These are phyloP conservation scores for Auanema sp. DNA, from an alignment of 2,888 invertebrate genomes.

Conservation along the genomic window DNA sequence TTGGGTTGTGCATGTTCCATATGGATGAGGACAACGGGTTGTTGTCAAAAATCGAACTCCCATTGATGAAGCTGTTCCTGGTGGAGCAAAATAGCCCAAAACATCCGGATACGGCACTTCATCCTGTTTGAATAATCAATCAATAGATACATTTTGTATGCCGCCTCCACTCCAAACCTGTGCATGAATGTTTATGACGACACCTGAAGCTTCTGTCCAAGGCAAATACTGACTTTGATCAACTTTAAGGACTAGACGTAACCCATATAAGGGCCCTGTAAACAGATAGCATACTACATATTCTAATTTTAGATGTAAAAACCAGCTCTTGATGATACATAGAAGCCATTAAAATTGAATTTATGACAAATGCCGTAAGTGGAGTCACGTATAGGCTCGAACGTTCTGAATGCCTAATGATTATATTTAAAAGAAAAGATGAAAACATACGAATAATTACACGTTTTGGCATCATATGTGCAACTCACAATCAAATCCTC, in stretches of 20 bases:
- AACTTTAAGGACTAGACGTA: constrained; percentile 51
- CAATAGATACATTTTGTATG: background rate
- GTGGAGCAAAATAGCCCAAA: constrained; percentile 51
- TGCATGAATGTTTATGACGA: constrained; percentile 65
- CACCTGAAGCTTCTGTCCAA: constrained; percentile 64
- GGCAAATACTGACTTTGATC: constrained; percentile 57
- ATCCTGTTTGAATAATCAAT: constrained; percentile 13
- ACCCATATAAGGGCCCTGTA: constrained; percentile 64
- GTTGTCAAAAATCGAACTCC: constrained; percentile 62
- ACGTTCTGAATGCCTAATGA: too few relatives aligned
- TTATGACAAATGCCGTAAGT: constrained; percentile 39
- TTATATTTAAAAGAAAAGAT: too few relatives aligned
- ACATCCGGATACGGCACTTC: constrained; percentile 45
- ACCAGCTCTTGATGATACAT: constrained; percentile 51
- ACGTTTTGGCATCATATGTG: constrained; percentile 56
- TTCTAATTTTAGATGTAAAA: too few relatives aligned
- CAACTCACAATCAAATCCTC: constrained; percentile 58
- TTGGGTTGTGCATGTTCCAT: constrained; percentile 62
- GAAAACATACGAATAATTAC: constrained; percentile 42
- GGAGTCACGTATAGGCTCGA: constrained; percentile 34
- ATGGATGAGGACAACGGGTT: constrained; percentile 61
- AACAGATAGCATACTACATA: constrained; percentile 18
- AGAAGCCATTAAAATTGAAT: constrained; percentile 32
- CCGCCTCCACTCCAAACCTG: constrained; percentile 36
- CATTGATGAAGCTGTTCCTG: constrained; percentile 51